Evolutionary conservation across 2,113 vertebrate species (phyloP).

Genomic region (Astatoreochromis straeleni): DNA sequence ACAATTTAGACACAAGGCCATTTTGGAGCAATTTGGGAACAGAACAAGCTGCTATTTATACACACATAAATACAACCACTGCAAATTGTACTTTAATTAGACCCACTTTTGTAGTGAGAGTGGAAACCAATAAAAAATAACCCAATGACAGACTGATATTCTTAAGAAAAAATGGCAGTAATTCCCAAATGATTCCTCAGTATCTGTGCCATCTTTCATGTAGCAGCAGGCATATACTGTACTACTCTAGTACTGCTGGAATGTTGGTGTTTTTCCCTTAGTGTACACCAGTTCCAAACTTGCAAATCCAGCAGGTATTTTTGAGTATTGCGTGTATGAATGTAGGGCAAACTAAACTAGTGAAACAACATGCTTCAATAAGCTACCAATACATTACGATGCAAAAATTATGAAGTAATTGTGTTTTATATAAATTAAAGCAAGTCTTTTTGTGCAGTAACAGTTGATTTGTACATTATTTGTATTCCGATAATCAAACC

Average conservation of each 20-base stretch:
- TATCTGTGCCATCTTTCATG: background rate
- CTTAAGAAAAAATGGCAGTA: background rate
- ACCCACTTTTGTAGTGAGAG: background rate
- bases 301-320: background rate
- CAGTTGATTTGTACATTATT: background rate
- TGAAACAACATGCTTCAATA: background rate
- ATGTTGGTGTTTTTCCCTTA: background rate
- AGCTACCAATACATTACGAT: background rate
- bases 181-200: background rate
- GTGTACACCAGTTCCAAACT: background rate
- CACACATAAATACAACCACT: background rate
- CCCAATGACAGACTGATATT: background rate
- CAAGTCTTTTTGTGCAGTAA: background rate
- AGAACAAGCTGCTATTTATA: conserved; percentile 21
- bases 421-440: background rate
- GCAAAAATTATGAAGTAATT: background rate
- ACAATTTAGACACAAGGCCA: conserved; percentile 6
- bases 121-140: conserved; percentile 6
- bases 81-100: conserved; percentile 46
- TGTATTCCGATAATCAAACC: background rate
- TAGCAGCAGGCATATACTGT: background rate
- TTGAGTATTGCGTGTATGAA: background rate
- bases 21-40: conserved; percentile 24
- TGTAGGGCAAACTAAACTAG: background rate
- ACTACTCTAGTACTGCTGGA: background rate